Conservation (phyloP, 2,113 vertebrate species). For the Caranx melampygus region DNA sequence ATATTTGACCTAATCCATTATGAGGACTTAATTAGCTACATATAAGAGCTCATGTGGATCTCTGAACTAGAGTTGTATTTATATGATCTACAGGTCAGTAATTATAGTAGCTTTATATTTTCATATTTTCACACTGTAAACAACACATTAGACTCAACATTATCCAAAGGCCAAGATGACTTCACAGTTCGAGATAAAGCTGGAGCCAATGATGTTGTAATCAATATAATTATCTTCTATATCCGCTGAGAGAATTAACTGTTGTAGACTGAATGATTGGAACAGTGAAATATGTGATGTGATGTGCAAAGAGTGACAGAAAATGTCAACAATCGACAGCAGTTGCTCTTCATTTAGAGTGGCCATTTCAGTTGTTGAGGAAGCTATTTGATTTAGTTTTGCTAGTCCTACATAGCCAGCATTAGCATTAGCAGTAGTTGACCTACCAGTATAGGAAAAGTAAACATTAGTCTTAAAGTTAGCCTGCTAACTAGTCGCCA, state of each 20-base stretch:
- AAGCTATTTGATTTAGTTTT: too few species aligned
- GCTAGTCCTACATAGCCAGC: too few species aligned
- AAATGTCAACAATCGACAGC: too few species aligned
- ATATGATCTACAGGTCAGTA: not conserved
- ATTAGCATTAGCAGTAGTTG: too few species aligned
- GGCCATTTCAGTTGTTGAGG: too few species aligned
- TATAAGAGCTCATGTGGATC: not conserved
- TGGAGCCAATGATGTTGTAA: not conserved
- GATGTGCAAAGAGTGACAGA: too few species aligned
- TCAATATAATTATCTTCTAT: not conserved
- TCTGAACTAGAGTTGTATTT: not conserved
- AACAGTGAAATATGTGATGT: too few species aligned
- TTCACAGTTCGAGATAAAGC: not conserved
- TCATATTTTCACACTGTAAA: not conserved
- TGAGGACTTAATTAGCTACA: conserved; percentile 7
- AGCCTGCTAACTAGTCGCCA: too few species aligned
- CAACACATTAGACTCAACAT: not conserved
- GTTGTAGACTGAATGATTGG: too few species aligned
- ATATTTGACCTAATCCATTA: not conserved
- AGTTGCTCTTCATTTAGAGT: too few species aligned
- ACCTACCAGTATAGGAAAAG: too few species aligned
- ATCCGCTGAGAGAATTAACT: not conserved
- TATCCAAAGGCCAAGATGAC: not conserved
- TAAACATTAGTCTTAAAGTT: too few species aligned
- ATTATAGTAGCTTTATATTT: not conserved